Evolutionary conservation across 64 coral and sea anemone species (phyloP), one percentile per base, ranked within the genome.

Genomic region (Montipora capricornis): DNA sequence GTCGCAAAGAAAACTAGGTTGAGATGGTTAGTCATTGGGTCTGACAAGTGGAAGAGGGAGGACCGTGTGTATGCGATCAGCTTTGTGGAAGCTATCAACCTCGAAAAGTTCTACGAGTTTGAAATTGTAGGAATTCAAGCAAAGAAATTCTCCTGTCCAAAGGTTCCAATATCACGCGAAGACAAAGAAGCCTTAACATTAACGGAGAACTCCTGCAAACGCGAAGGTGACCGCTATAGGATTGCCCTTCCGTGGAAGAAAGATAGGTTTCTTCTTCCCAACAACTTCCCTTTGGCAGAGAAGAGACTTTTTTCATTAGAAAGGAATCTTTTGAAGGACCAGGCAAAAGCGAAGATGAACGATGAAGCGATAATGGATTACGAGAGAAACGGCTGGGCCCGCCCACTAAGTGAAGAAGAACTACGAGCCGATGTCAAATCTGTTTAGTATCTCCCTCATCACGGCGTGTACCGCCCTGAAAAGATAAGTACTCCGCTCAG

Each of bases 181-280:
- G 24, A 24, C 24, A 24, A 24, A 24, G 24, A 24, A 24, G 24
- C 67, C 58, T 24, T 24, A 24, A 24, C 24, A 24, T 24, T 24
- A 24, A 24, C 24, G 24, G 24, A 24, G 24, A 24, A 24, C 24
- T 24, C 24, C 24, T 24, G 24, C 24, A 24, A 24, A 24, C 49
- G 37, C 14, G 4, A 44, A 74, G 87, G 22, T 5, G 49, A 76
- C 7, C 7, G 87, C 13, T 89, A 89, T 67, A 48, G 12, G 12
- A 58, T 89, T 49, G 87, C 69, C 5, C 53, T 89, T 14, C 87
- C 87, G 5, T 89, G 87, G 87, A 75, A 89, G 51, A 47, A 76
- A 24, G 87, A 89, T 51, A 44, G 11, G 15, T 5, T 4, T 70
- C 37, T 44, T 76, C 70, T 89, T 8, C 87, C 87, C 3, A 77